Evolutionary conservation across 2,888 invertebrate species (phyloP), one percentile per base, ranked within the genome.

Genomic region (Nomada goodeniana): DNA sequence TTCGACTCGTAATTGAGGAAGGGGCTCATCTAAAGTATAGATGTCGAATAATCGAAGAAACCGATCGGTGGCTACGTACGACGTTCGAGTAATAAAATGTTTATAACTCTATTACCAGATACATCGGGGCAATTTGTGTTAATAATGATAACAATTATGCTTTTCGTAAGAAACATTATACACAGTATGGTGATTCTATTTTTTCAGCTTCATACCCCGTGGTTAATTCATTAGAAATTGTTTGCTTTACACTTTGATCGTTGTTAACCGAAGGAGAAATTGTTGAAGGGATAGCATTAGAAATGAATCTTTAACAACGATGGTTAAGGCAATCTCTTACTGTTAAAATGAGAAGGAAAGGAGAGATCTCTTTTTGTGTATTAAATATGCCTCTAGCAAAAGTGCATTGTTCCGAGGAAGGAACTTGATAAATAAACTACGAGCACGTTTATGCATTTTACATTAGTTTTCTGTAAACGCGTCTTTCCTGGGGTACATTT

Each of bases 1-100:
- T 50, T 63, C 20, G 47, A 64, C 50, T 18, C 13, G 9, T 59
- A 23, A 72, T 76, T 23, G 57, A 71, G 76, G 71, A 63, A 71
- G 63, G 18, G 10, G 3, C 20, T 7, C 3, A 44, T 53, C 44
- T 15, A 13, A 20, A 29, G 20, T 0, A 15, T 5, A 10, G 26
- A 10, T 26, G 2, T 29, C 20, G 53, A 63, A 20, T 15, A 20
- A 29, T 20, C 36, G n/a, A 61, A 53, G 20, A 23, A 10, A 26
- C 53, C 18, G n/a, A n/a, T 2, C 23, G 15, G 13, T 52, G 15
- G 7, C 36, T 36, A 36, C 29, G 2, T 36, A 2, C 1, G 36
- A 47, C 2, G 10, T 18, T 26, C 10, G n/a, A 1, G n/a, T 52
- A 74, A 74, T 67, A 23, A 42, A 59, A 57, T 47, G n/a, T 67